Conservation (phyloP, 2,797 vertebrate species). For the Alosa sapidissima region DNA sequence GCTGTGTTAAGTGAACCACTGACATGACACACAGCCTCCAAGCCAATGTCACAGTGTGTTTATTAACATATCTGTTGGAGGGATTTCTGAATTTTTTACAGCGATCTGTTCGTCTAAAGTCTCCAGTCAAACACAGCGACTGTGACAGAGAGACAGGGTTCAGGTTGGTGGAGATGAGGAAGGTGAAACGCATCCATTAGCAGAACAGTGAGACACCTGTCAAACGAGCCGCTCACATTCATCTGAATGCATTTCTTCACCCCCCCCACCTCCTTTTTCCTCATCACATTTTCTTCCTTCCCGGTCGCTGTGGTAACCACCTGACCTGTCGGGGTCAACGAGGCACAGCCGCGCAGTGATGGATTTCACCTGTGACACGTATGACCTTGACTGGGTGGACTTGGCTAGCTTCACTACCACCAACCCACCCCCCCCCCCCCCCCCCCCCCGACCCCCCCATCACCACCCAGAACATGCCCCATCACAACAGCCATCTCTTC, state of each 20-base stretch:
- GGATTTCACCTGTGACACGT: constrained; percentile 15
- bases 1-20: not conserved
- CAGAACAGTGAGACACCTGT: not conserved
- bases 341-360: not conserved
- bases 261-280: not conserved
- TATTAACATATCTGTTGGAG: not conserved
- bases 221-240: not conserved
- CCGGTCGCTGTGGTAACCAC: not conserved
- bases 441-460: not conserved
- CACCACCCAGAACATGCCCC: not conserved
- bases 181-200: not conserved
- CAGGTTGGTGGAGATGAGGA: not conserved
- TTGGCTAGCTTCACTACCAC: not conserved
- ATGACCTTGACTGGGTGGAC: constrained; percentile 6
- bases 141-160: not conserved
- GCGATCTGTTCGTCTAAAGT: not conserved
- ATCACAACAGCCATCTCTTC: constrained; percentile 18
- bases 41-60: constrained; percentile 22
- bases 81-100: not conserved
- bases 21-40: not conserved
- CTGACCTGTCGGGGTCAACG: constrained; percentile 16
- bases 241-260: not conserved
- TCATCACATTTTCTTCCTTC: not conserved
- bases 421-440: not conserved
- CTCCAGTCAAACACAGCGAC: not conserved